Conservation (phyloP, 2,797 vertebrate species). For the Kryptopterus vitreolus region DNA sequence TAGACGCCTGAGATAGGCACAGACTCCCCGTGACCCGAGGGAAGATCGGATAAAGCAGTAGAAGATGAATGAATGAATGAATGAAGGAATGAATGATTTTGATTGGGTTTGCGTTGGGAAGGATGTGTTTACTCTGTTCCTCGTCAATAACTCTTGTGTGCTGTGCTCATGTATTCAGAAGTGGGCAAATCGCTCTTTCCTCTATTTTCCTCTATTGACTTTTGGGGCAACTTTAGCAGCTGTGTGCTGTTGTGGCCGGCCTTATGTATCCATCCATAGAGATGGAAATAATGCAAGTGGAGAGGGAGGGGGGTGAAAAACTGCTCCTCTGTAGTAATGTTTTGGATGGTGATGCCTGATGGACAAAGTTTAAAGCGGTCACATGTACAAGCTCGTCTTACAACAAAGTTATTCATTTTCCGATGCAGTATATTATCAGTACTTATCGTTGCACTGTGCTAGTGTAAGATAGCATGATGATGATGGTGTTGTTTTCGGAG, state of each 20-base stretch:
- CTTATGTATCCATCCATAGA: too few species aligned
- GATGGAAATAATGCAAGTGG: neutral
- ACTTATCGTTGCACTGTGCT: neutral
- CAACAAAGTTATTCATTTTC: neutral
- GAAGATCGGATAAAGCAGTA: too few species aligned
- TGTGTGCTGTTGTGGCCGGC: neutral
- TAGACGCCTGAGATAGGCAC: too few species aligned
- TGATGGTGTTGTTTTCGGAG: constrained; percentile 35
- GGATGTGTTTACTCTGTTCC: neutral
- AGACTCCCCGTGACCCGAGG: too few species aligned
- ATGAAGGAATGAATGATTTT: too few species aligned
- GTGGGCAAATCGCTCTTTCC: neutral
- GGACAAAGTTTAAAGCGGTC: neutral
- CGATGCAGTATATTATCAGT: neutral
- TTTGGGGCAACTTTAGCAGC: neutral
- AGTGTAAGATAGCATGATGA: constrained; percentile 18
- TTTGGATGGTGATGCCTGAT: neutral
- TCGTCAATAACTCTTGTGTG: neutral
- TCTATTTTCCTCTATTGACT: neutral
- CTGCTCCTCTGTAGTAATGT: neutral
- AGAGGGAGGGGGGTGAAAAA: neutral
- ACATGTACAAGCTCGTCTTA: neutral
- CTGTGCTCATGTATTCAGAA: too few species aligned
- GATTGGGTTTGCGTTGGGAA: neutral
- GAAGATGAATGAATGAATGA: too few species aligned